phyloP scores from a whole-genome alignment of 2,888 invertebrate genomes.

The Villa cingulata region DNA sequence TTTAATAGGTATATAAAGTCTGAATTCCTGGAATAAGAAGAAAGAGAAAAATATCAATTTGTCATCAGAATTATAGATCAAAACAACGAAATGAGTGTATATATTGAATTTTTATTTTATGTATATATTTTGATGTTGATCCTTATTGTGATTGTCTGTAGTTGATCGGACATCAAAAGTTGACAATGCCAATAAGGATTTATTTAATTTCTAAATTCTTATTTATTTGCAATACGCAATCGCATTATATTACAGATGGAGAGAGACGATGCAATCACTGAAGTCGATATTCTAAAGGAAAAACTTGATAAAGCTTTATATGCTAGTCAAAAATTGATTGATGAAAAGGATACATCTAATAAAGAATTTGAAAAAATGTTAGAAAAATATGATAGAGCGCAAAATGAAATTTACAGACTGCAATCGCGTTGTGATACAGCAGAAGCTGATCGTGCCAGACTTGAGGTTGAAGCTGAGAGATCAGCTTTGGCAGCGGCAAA shows the following conservation, averaged over 20 bases:
- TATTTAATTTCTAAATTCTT: no score
- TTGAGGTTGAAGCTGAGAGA: conserved; percentile 76
- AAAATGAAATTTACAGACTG: conserved; percentile 76
- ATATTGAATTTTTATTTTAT: no score
- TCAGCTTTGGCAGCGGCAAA: conserved; percentile 65
- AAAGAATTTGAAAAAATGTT: conserved; percentile 86
- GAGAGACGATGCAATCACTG: conserved; percentile 70
- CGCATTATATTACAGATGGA: conserved; percentile 47
- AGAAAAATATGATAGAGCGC: conserved; percentile 84
- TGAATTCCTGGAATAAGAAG: no score
- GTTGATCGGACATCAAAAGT: no score
- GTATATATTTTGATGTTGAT: no score
- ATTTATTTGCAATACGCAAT: no score
- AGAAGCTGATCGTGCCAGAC: conserved; percentile 74
- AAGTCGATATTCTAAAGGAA: conserved; percentile 75
- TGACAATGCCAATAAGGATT: no score
- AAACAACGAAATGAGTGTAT: no score
- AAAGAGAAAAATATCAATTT: no score
- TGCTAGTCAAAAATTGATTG: conserved; percentile 66
- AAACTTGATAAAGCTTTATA: conserved; percentile 79
- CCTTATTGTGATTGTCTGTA: no score
- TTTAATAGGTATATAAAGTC: no score
- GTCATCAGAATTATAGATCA: no score
- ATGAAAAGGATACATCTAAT: conserved; percentile 76
- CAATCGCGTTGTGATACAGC: conserved; percentile 79